Base-by-base conservation (phyloP, 2,888 invertebrate genomes). In the Catocala sponsa region DNA sequence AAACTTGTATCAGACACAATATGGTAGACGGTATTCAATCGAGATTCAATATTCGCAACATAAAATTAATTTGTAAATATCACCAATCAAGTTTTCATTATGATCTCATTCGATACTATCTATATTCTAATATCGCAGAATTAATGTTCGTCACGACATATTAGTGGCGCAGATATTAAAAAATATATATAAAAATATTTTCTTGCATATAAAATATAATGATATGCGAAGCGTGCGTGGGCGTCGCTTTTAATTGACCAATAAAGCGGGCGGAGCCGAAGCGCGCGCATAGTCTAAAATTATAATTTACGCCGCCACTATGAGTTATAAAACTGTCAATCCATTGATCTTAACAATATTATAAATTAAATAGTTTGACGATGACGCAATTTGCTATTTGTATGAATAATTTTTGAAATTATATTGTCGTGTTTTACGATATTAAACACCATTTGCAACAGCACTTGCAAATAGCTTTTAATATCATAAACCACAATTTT, bases 241-340 rank as follows among this genome's bases (percentile, higher is more conserved):
- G 86, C 84, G 88, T 79, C 58, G 70, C 63, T 68, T 76, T 81
- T 89, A 85, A 87, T 87, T 87, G 87, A 84, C 79, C 83, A 84
- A 83, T 85, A 83, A 85, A 86, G 65, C 79, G 79, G 79, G 82
- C 78, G 81, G 76, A 58, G 72, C 69, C 51, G 61, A 54, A 57
- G 51, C 63, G 57, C 49, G 43, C 47, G 60, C 63, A 33, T 74
- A 65, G 69, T 68, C 56, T 61, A 55, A 65, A 67, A 68, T 70
- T 76, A 69, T 68, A 70, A 74, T 74, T 72, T 65, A 72, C 49
- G 49, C 66, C 72, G 56, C 68, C 65, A 55, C 63, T 48, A 42
- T 57, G 58, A 49, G 57, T 44, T 68, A 63, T 68, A 69, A 71
- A 70, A 70, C 65, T 68, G 63, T 62, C 70, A 52, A 62, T 63